phyloP scores from a whole-genome alignment of 2,113 vertebrate species.

The Theropithecus gelada region DNA sequence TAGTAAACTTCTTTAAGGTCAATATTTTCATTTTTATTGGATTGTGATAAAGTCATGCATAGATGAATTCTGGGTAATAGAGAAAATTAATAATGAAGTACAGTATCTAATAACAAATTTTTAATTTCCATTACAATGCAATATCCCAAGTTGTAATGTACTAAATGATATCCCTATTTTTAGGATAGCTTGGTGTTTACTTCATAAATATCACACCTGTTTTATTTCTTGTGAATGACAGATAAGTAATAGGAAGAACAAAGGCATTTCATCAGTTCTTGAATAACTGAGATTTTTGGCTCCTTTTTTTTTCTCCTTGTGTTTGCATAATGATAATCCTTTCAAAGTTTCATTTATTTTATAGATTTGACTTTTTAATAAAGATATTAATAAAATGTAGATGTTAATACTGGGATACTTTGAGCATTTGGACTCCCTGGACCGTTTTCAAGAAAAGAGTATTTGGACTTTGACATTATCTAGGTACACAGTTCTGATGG shows the following conservation, averaged over 20 bases:
- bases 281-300: neutral
- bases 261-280: neutral
- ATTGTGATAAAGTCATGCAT: neutral
- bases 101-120: constrained; percentile 11
- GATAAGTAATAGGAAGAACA: neutral
- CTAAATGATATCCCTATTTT: neutral
- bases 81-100: constrained; percentile 26
- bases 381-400: neutral
- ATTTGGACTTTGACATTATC: neutral
- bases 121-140: neutral
- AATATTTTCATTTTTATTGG: neutral
- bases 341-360: constrained; percentile 38
- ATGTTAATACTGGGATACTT: constrained; percentile 8
- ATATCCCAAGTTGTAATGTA: neutral
- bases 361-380: neutral
- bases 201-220: neutral
- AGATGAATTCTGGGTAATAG: neutral
- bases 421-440: neutral
- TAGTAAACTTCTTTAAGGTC: neutral
- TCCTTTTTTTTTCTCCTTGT: neutral
- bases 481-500: neutral
- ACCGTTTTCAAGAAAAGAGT: neutral
- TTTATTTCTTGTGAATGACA: constrained; percentile 31
- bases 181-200: neutral
- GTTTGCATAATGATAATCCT: neutral